phyloP scores from a whole-genome alignment of 2,797 vertebrate species.

The Rhinoraja longicauda region DNA sequence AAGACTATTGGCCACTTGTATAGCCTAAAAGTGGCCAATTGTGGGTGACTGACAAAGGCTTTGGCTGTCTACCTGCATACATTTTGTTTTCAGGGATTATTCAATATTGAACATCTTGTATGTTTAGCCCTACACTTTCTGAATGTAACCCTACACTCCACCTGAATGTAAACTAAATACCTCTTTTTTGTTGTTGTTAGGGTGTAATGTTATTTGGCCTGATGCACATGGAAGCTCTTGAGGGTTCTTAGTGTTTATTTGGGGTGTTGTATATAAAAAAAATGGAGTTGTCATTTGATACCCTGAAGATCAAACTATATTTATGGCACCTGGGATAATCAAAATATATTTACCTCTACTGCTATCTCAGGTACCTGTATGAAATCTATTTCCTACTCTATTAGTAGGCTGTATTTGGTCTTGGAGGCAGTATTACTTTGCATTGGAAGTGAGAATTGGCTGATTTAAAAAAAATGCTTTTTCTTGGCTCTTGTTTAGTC shows the following conservation, averaged over 20 bases:
- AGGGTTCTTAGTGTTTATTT: constrained; percentile 36
- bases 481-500: constrained; percentile 18
- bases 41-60: constrained; percentile 36
- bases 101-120: constrained; percentile 36
- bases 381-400: constrained; percentile 33
- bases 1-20: constrained; percentile 36
- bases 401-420: constrained; percentile 31
- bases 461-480: constrained; percentile 10
- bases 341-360: constrained; percentile 38
- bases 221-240: constrained; percentile 38
- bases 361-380: constrained; percentile 35
- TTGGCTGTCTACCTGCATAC: constrained; percentile 38
- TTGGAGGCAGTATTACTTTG: constrained; percentile 36
- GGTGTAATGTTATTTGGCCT: constrained; percentile 38
- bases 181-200: constrained; percentile 20
- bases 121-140: constrained; percentile 36
- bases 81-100: constrained; percentile 39
- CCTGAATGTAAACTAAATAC: constrained; percentile 38
- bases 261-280: constrained; percentile 25
- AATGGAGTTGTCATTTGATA: constrained; percentile 15
- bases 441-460: constrained; percentile 22
- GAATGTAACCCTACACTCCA: constrained; percentile 38
- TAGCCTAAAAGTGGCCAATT: constrained; percentile 27
- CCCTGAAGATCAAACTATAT: constrained; percentile 34
- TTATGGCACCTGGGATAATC: constrained; percentile 35